Percentiles rank a stretch among this genome's conserved stretches.
Conservation (phyloP, 2,888 invertebrate species). For the Hipparchia sbordonii region DNA sequence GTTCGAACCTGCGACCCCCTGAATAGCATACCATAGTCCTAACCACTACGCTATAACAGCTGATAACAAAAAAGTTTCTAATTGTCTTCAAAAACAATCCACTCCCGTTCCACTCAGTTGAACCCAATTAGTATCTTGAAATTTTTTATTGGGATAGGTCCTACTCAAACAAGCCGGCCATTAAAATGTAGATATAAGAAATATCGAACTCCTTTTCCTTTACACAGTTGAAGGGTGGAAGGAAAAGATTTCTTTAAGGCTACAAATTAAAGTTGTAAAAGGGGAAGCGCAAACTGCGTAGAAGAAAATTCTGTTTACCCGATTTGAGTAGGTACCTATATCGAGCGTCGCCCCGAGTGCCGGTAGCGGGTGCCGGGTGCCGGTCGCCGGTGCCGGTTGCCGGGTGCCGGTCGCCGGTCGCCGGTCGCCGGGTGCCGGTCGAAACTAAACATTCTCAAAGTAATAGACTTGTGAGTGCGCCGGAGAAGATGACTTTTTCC, state of each 20-base stretch:
- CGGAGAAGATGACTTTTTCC: slow-evolving; percentile 4
- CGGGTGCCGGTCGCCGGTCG: neutral
- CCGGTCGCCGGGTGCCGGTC: neutral
- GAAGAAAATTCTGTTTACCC: slow-evolving; percentile 21
- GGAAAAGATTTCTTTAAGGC: slow-evolving; percentile 14
- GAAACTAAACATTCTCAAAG: slow-evolving; percentile 23
- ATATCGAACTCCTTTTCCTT: neutral
- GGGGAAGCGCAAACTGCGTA: slow-evolving; percentile 19
- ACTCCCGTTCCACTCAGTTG: neutral
- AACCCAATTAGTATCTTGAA: neutral
- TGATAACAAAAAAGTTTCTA: no score
- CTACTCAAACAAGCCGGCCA: neutral
- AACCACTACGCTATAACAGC: no score
- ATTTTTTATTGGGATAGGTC: neutral
- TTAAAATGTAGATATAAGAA: neutral
- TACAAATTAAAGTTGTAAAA: slow-evolving; percentile 22
- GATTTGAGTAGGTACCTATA: slow-evolving; percentile 6
- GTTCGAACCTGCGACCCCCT: no score
- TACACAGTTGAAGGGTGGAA: neutral
- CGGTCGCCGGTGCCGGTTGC: neutral
- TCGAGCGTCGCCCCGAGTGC: neutral
- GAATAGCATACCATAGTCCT: no score
- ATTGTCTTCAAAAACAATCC: no score
- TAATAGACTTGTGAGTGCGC: slow-evolving; percentile 15
- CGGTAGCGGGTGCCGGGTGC: neutral